phyloP scores from a whole-genome alignment of 2,888 invertebrate species.

The Machimus rusticus region DNA sequence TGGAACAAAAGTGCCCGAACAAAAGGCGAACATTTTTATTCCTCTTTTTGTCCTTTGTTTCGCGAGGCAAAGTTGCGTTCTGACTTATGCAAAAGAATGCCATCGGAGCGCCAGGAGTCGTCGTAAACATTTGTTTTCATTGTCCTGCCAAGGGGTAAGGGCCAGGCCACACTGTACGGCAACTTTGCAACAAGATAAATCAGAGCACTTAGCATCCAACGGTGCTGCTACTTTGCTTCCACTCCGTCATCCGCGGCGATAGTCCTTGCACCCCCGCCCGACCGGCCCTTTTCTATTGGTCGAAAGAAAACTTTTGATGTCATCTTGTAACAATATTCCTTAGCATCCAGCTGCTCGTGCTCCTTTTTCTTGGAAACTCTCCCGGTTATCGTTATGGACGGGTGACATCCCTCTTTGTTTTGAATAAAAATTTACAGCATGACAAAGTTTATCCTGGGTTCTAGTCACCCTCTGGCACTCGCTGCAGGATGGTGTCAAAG shows the following conservation, averaged over 20 bases:
- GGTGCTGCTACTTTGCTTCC: not conserved
- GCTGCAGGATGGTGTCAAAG: not conserved
- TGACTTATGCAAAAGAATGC: conserved; percentile 8
- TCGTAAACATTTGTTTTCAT: conserved; percentile 26
- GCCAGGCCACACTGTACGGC: not conserved
- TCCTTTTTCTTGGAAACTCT: conserved; percentile 5
- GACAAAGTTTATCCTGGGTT: conserved; percentile 1
- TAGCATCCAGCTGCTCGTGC: not conserved
- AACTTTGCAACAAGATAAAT: conserved; percentile 21
- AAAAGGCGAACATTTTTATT: not conserved
- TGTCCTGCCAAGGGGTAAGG: not conserved
- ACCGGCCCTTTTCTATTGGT: not conserved
- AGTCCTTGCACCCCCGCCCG: not conserved
- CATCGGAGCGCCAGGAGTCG: not conserved
- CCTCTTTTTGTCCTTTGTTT: not conserved
- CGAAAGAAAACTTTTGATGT: conserved; percentile 25
- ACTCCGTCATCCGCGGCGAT: not conserved
- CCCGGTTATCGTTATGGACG: conserved; percentile 5
- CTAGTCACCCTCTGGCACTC: not conserved
- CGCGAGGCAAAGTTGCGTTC: not conserved
- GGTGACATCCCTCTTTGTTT: conserved; percentile 7
- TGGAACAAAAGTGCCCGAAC: not conserved
- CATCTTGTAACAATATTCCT: conserved; percentile 9
- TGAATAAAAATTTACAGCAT: conserved; percentile 20
- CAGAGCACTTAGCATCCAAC: conserved; percentile 5